phyloP scores from a whole-genome alignment of 2,113 vertebrate species.

The Echinops telfairi region DNA sequence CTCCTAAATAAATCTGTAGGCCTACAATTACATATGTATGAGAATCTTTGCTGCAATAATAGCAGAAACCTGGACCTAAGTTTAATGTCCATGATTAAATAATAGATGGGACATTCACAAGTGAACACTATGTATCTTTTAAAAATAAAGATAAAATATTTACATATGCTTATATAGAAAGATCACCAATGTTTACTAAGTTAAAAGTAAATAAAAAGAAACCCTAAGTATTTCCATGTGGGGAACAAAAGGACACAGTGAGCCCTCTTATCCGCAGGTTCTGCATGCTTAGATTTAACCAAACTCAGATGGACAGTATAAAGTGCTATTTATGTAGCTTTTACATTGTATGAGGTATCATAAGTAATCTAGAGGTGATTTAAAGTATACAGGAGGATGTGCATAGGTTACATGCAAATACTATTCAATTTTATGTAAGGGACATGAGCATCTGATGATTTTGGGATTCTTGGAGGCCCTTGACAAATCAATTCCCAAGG shows the following conservation, averaged over 20 bases:
- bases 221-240: neutral
- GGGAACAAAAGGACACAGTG: neutral
- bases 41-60: neutral
- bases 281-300: neutral
- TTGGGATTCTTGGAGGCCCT: neutral
- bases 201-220: neutral
- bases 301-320: neutral
- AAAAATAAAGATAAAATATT: neutral
- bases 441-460: too few species aligned
- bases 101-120: neutral
- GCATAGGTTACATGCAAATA: too few species aligned
- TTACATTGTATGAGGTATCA: neutral
- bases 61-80: neutral
- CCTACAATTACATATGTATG: neutral
- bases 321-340: neutral
- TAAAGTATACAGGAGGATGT: too few species aligned
- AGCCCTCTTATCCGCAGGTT: neutral
- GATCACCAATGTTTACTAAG: neutral
- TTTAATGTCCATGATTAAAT: neutral
- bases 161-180: neutral
- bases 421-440: too few species aligned
- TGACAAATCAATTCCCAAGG: neutral
- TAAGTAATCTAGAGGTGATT: too few species aligned
- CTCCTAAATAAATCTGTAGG: neutral
- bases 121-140: neutral